These are phyloP conservation scores for Drosophila pachea DNA, from an alignment of 1,140 invertebrate genomes.

Conservation along the genomic window DNA sequence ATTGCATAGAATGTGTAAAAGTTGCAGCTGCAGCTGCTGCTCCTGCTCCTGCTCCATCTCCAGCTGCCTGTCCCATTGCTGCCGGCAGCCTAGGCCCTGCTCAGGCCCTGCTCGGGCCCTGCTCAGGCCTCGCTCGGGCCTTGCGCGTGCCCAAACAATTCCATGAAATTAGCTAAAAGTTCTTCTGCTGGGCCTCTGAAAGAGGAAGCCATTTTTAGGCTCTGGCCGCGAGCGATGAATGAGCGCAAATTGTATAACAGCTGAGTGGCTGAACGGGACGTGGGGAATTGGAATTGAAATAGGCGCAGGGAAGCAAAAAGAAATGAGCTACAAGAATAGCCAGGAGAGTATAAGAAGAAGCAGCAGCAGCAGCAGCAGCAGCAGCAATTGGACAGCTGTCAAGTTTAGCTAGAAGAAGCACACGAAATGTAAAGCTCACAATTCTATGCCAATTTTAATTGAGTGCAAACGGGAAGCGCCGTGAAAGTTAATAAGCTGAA, in stretches of 20 bases:
- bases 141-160: conserved; percentile 57
- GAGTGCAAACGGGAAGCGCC: conserved; percentile 50
- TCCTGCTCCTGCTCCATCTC: not conserved
- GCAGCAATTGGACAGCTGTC: conserved; percentile 5
- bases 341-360: conserved; percentile 3
- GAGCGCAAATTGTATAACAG: conserved; percentile 68
- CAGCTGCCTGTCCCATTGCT: not conserved
- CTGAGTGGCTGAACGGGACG: conserved; percentile 53
- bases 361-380: not conserved
- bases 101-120: not conserved
- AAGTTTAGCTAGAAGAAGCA: conserved; percentile 34
- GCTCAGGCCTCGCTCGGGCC: not conserved
- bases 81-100: not conserved
- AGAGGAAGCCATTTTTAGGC: conserved; percentile 63
- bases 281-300: conserved; percentile 31
- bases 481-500: conserved; percentile 53
- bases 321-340: conserved; percentile 11
- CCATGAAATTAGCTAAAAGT: conserved; percentile 73
- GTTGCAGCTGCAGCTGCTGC: conserved; percentile 68
- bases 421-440: conserved; percentile 50
- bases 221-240: conserved; percentile 71
- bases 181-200: conserved; percentile 43
- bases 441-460: conserved; percentile 68
- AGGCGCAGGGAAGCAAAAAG: not conserved
- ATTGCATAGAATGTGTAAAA: conserved; percentile 75